These are phyloP conservation scores for Clanis bilineata DNA, from an alignment of 2,888 invertebrate genomes.

Conservation along the genomic window DNA sequence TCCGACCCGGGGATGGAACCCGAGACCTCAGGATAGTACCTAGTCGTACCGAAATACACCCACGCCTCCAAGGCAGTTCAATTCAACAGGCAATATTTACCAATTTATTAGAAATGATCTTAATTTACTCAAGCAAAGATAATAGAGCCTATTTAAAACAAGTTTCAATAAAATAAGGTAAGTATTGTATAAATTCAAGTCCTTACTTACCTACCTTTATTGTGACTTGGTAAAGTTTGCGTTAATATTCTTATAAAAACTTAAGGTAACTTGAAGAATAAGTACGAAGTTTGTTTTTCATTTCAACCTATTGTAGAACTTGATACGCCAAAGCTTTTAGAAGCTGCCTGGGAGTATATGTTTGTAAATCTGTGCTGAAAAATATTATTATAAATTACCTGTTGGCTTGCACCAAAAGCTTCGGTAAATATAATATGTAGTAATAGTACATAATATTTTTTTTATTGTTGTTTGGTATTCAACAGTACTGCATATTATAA, in stretches of 20 bases:
- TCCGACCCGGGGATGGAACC: too few species aligned
- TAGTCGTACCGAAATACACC: too few species aligned
- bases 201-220: too few species aligned
- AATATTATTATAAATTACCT: conserved; percentile 18
- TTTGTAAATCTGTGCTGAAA: conserved; percentile 27
- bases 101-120: too few species aligned
- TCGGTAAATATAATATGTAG: not conserved
- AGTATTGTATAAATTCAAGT: conserved; percentile 13
- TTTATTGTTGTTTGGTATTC: too few species aligned
- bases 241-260: conserved; percentile 41
- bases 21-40: too few species aligned
- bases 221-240: conserved; percentile 35
- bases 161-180: not conserved
- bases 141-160: not conserved
- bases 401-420: conserved; percentile 6
- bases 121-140: not conserved
- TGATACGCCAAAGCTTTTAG: conserved; percentile 23
- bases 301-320: conserved; percentile 33
- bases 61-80: too few species aligned
- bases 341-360: conserved; percentile 21
- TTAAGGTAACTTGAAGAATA: conserved; percentile 32
- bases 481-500: too few species aligned
- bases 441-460: too few species aligned
- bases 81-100: too few species aligned
- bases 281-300: conserved; percentile 39